Evolutionary conservation across 2,888 invertebrate species (phyloP), one percentile per base, ranked within the genome.

Genomic region (Exocentrus adspersus): DNA sequence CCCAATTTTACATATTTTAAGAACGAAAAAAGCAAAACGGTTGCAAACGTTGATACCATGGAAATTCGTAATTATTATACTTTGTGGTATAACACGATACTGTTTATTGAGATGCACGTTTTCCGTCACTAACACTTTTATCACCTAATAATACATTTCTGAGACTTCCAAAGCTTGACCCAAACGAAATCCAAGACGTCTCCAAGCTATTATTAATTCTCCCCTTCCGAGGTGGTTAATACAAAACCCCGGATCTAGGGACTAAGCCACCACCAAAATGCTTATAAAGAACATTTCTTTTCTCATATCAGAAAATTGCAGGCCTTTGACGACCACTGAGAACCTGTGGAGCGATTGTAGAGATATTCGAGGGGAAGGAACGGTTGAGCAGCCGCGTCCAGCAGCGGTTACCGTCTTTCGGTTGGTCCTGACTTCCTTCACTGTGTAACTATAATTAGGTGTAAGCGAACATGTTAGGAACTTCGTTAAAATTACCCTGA

Each of bases 221-320:
- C 6, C 17, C 6, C n/a, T n/a, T 37, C 41, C 42, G 42, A 41
- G 53, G 12, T 1, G 41, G 41, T 54, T 64, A 62, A 62, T 64
- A 64, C 57, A 61, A 24, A 24, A 20, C 16, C 57, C 37, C 41
- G 46, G 58, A 68, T 66, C 66, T 56, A 66, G 72, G 71, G 72
- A 72, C 69, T 65, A 59, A 56, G 60, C 66, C 60, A 60, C 67
- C 67, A 70, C 75, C 75, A 75, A 75, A 78, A 78, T 77, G 70
- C 73, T 77, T 76, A 78, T 79, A 79, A 79, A 68, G 73, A 75
- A 76, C 79, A 78, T 79, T 80, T 78, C 78, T 77, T 75, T 74
- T 71, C 74, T 73, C 75, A 76, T 80, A 80, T 80, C 80, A 74
- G 73, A 72, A 75, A 76, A 75, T 75, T 76, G 77, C 80, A 80